Conservation (phyloP, 2,797 vertebrate species). For the Somateria mollissima region DNA sequence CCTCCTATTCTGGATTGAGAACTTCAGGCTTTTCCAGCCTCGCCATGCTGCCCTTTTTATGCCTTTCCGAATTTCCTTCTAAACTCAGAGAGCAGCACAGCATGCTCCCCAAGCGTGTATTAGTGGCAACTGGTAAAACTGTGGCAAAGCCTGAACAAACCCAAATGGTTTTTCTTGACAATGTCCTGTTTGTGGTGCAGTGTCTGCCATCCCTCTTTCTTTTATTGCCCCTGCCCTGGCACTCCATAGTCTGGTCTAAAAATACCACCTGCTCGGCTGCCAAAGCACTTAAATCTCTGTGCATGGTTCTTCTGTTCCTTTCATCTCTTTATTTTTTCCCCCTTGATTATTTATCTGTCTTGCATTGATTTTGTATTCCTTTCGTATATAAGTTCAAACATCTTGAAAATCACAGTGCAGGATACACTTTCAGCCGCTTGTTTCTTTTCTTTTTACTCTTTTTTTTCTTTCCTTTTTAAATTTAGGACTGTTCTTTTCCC, state of each 20-base stretch:
- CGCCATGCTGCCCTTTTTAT: neutral
- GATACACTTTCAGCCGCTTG: neutral
- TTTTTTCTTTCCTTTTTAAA: neutral
- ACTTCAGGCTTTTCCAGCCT: neutral
- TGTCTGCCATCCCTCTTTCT: neutral
- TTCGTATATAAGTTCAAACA: neutral
- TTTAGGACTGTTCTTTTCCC: neutral
- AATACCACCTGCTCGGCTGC: conserved; percentile 10
- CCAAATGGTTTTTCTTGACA: neutral
- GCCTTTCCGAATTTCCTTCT: neutral
- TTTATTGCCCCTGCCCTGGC: neutral
- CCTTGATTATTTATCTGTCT: neutral
- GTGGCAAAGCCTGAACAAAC: neutral
- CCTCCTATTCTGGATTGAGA: neutral
- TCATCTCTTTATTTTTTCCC: neutral
- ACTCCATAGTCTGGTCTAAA: neutral
- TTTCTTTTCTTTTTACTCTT: neutral
- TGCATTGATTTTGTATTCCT: neutral
- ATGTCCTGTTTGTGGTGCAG: neutral
- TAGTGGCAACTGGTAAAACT: neutral
- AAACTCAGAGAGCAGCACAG: neutral
- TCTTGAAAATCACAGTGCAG: rapidly evolving
- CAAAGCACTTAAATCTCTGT: conserved; percentile 13
- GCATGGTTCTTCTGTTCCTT: conserved; percentile 1
- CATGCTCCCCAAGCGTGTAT: rapidly evolving